phyloP scores from a whole-genome alignment of 2,888 invertebrate genomes.

The Xestoiulus laeticollis region DNA sequence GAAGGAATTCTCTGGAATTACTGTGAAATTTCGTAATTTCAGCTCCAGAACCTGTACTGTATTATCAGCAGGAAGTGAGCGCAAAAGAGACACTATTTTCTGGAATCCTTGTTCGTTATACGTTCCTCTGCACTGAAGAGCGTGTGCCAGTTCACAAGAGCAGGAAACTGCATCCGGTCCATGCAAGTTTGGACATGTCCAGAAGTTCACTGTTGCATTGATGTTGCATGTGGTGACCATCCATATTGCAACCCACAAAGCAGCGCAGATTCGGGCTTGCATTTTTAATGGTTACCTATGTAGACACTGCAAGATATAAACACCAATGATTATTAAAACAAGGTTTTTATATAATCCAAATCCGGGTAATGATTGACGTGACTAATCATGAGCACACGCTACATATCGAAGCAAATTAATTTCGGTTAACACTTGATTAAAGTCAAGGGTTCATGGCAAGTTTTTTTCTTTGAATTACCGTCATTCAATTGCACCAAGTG shows the following conservation, averaged over 20 bases:
- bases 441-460: neutral
- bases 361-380: neutral
- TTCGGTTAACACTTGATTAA: neutral
- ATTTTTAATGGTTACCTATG: neutral
- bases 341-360: neutral
- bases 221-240: neutral
- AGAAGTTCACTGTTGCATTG: neutral
- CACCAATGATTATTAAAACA: neutral
- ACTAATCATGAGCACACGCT: neutral
- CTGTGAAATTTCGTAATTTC: neutral
- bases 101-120: neutral
- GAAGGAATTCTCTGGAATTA: slow-evolving; percentile 31
- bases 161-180: slow-evolving; percentile 39
- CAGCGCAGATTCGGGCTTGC: neutral
- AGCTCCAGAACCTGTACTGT: slow-evolving; percentile 40
- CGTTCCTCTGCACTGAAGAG: slow-evolving; percentile 4
- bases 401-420: neutral
- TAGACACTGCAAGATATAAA: neutral
- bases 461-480: neutral
- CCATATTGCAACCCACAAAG: neutral
- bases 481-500: neutral
- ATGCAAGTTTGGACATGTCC: slow-evolving; percentile 44
- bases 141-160: slow-evolving; percentile 14
- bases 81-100: slow-evolving; percentile 24
- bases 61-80: slow-evolving; percentile 28